Evolutionary conservation across 2,113 vertebrate genomes (phyloP).

Genomic region (Crotophaga sulcirostris): DNA sequence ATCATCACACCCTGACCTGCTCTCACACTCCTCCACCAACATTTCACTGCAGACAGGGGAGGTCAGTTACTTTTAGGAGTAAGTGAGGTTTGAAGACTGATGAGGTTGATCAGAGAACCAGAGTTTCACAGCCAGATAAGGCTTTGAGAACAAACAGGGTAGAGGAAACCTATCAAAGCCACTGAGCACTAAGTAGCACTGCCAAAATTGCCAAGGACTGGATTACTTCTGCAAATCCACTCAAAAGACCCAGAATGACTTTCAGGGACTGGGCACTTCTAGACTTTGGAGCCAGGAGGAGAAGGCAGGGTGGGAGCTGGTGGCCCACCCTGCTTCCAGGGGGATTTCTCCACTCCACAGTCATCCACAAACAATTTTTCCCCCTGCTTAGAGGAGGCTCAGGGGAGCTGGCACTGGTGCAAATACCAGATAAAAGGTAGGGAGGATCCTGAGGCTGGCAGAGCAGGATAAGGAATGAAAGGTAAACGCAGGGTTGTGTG

Average conservation of each 20-base stretch:
- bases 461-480: background rate
- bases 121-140: background rate
- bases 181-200: background rate
- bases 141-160: background rate
- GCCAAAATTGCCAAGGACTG: background rate
- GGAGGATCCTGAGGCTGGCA: background rate
- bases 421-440: background rate
- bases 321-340: background rate
- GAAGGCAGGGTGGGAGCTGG: background rate
- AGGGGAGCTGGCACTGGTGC: background rate
- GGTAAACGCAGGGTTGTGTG: background rate
- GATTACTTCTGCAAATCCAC: background rate
- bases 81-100: background rate
- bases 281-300: background rate
- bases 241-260: background rate
- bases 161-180: background rate
- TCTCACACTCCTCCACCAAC: background rate
- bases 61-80: background rate
- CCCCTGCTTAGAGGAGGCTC: background rate
- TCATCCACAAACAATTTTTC: background rate
- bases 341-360: background rate
- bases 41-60: background rate
- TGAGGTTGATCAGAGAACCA: background rate
- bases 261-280: background rate
- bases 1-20: background rate